Conservation (phyloP, 2,797 vertebrate species). For the Bucorvus abyssinicus region DNA sequence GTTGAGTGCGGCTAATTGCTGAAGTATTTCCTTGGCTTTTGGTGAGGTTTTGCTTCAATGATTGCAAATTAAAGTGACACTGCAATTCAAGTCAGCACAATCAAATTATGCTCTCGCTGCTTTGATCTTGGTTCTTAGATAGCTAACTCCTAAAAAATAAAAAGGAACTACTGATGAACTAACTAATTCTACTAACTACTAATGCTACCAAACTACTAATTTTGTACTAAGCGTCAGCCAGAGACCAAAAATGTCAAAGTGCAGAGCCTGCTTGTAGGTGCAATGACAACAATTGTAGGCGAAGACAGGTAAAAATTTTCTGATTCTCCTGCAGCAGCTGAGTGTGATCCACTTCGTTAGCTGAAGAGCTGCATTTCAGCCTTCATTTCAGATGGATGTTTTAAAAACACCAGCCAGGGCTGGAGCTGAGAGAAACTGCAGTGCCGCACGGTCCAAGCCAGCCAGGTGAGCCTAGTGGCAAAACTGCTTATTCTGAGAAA, state of each 20-base stretch:
- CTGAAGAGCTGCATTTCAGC: slow-evolving; percentile 38
- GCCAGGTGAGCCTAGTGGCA: background rate
- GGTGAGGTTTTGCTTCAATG: slow-evolving; percentile 24
- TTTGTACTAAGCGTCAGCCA: background rate
- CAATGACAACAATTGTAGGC: background rate
- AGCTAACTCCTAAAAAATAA: slow-evolving; percentile 2
- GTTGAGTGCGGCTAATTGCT: background rate
- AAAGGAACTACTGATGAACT: background rate
- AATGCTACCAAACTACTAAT: background rate
- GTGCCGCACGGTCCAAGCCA: background rate
- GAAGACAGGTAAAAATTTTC: background rate
- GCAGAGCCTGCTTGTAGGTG: background rate
- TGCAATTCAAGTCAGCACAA: slow-evolving; percentile 24
- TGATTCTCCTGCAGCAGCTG: slow-evolving; percentile 29
- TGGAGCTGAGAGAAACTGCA: slow-evolving; percentile 14
- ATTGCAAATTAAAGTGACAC: slow-evolving; percentile 55
- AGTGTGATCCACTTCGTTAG: slow-evolving; percentile 50
- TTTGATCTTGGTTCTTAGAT: slow-evolving; percentile 33
- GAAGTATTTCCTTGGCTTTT: background rate
- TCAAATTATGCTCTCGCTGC: background rate
- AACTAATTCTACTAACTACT: no score
- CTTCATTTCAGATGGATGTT: background rate
- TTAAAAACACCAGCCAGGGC: background rate
- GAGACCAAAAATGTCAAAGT: background rate
- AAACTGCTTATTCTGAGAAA: slow-evolving; percentile 1